Percentiles rank a stretch among this genome's conserved stretches.
Evolutionary conservation across 2,113 vertebrate genomes (phyloP).

Genomic region (Suncus etruscus): DNA sequence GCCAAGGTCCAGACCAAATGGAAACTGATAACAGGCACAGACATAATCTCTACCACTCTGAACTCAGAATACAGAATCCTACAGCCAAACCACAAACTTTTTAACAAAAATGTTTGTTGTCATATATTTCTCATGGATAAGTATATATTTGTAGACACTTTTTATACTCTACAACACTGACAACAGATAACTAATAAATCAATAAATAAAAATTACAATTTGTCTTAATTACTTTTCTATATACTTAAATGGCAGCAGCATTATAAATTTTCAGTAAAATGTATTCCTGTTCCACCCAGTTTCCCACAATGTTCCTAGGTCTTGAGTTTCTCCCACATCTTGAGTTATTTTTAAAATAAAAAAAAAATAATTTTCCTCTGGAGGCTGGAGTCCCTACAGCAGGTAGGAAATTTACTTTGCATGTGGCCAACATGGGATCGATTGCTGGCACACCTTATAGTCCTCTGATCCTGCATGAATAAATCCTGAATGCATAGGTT

Average conservation of each 20-base stretch:
- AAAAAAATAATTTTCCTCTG: neutral
- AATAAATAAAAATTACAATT: neutral
- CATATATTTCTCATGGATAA: neutral
- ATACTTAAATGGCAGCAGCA: neutral
- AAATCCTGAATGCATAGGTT: no score
- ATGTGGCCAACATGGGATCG: no score
- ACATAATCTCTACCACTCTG: neutral
- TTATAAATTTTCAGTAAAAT: conserved; percentile 33
- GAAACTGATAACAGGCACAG: neutral
- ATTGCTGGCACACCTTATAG: no score
- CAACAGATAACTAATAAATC: neutral
- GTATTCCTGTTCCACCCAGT: no score
- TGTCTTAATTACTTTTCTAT: neutral
- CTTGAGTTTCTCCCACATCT: conserved; percentile 27
- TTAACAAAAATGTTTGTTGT: conserved; percentile 5
- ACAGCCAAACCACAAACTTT: neutral
- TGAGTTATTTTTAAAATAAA: conserved; percentile 28
- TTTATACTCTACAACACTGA: neutral
- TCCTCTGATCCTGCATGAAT: no score
- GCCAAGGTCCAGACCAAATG: neutral
- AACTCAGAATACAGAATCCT: conserved; percentile 7
- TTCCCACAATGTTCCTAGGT: neutral
- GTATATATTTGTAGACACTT: neutral
- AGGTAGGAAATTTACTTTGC: no score
- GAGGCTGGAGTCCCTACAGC: no score